Conservation (phyloP, 1,140 invertebrate species). For the Glossosoma conforme region DNA sequence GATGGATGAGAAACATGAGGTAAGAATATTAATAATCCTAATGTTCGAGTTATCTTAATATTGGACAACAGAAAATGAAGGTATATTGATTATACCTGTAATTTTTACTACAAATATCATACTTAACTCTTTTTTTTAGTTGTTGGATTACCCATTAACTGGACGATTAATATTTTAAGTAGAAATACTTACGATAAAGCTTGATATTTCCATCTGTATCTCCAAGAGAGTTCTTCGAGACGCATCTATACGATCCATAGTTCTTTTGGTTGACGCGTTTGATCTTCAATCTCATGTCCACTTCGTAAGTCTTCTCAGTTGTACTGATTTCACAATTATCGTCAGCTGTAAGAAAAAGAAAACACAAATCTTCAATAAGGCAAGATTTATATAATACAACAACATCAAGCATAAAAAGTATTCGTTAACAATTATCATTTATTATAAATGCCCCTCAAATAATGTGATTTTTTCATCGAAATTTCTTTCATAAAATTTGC, state of each 20-base stretch:
- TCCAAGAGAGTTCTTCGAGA: constrained; percentile 89
- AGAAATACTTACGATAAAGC: constrained; percentile 76
- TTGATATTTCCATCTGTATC: constrained; percentile 88
- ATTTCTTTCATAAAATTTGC: too few species aligned
- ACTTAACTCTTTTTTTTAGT: too few species aligned
- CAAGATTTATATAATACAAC: background rate
- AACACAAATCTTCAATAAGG: background rate
- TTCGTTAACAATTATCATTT: too few species aligned
- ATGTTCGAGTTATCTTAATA: too few species aligned
- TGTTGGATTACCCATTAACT: too few species aligned
- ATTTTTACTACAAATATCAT: too few species aligned
- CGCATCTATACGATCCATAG: constrained; percentile 81
- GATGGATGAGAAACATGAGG: too few species aligned
- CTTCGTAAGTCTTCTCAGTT: constrained; percentile 73
- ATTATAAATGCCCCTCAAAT: too few species aligned
- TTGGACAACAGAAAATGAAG: too few species aligned
- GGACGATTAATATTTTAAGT: background rate
- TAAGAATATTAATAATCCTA: too few species aligned
- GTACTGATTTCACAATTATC: constrained; percentile 48
- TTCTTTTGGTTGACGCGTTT: constrained; percentile 66
- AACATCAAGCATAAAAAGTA: background rate
- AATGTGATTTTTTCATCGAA: too few species aligned
- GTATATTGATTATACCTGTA: too few species aligned
- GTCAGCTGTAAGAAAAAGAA: constrained; percentile 39
- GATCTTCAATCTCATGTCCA: constrained; percentile 80